Percentiles rank a stretch among this genome's conserved stretches.
These are phyloP conservation scores for Sebastes hopkinsi DNA, from an alignment of 2,797 vertebrate genomes.

Conservation along the genomic window DNA sequence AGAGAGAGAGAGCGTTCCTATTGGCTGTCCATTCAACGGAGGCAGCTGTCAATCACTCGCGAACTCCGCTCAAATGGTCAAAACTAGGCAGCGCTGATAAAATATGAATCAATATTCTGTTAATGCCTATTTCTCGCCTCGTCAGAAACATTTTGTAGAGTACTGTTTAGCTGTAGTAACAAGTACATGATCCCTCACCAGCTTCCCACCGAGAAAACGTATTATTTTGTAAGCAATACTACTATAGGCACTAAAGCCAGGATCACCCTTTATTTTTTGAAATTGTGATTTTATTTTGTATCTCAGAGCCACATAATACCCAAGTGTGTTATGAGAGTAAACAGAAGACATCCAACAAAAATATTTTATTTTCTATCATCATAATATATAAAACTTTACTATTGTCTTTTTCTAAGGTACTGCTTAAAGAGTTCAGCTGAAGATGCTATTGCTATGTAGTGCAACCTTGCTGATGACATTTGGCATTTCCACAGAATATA, in stretches of 20 bases:
- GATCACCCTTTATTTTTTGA: not conserved
- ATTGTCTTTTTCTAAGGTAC: not conserved
- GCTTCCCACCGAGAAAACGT: not conserved
- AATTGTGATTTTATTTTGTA: not conserved
- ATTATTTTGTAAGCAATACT: not conserved
- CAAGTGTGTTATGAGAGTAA: not conserved
- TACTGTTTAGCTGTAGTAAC: not conserved
- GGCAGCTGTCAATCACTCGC: no score
- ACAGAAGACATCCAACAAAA: not conserved
- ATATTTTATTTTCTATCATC: not conserved
- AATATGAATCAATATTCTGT: no score
- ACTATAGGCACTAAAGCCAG: not conserved
- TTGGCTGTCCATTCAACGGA: no score
- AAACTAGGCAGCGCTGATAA: no score
- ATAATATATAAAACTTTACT: not conserved
- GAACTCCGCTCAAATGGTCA: accelerated
- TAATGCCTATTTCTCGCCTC: no score
- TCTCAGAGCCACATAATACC: not conserved
- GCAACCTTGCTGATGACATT: constrained; percentile 31
- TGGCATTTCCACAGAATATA: constrained; percentile 43
- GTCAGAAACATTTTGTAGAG: no score
- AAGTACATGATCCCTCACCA: not conserved
- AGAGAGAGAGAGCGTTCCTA: no score
- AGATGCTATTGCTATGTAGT: not conserved
- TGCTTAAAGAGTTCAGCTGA: constrained; percentile 6